These are phyloP conservation scores for Antechinus flavipes DNA, from an alignment of 2,113 vertebrate genomes.

Conservation along the genomic window DNA sequence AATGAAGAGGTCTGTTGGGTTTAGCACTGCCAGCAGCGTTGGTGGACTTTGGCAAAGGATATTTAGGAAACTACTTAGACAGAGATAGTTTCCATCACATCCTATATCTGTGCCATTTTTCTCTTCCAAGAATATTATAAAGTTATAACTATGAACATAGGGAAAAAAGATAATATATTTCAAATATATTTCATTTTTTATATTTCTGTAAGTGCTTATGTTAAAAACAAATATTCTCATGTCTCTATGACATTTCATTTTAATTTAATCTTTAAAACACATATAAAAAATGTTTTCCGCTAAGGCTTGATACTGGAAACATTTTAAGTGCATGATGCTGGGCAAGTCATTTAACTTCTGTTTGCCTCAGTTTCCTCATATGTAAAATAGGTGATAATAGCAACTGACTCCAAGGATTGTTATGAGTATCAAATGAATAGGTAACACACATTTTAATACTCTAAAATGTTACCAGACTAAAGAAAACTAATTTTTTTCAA, in stretches of 20 bases:
- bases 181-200: not conserved
- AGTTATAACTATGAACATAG: not conserved
- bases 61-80: not conserved
- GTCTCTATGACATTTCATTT: not conserved
- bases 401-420: not conserved
- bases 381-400: not conserved
- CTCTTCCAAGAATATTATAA: not conserved
- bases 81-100: not conserved
- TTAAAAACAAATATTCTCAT: not conserved
- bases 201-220: not conserved
- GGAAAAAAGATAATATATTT: not conserved
- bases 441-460: not conserved
- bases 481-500: not conserved
- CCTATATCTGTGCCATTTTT: rapidly evolving
- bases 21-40: not conserved
- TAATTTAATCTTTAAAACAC: not conserved
- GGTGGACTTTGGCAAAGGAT: not conserved
- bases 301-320: not conserved
- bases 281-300: not conserved
- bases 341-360: not conserved
- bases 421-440: not conserved
- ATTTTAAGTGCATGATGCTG: not conserved
- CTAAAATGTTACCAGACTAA: not conserved
- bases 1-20: not conserved
- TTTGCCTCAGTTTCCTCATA: not conserved